Evolutionary conservation across 2,113 vertebrate genomes (phyloP).

Genomic region (Uropsilus gracilis): DNA sequence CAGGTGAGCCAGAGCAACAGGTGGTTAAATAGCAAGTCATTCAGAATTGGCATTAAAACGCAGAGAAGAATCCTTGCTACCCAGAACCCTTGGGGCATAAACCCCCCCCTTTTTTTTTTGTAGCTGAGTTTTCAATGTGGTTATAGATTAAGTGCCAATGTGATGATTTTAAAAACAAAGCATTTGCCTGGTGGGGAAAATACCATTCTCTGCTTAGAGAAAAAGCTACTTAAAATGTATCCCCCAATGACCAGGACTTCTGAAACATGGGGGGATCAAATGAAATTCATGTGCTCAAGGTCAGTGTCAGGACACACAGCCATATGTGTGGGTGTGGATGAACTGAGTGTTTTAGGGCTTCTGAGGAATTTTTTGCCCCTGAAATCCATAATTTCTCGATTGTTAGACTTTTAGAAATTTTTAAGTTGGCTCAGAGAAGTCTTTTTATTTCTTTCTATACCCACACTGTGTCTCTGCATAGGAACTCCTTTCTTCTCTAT

Average conservation of each 20-base stretch:
- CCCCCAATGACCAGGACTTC: constrained; percentile 11
- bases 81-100: neutral
- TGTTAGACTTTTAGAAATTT: constrained; percentile 18
- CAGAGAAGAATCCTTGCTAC: neutral
- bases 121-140: constrained; percentile 28
- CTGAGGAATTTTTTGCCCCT: neutral
- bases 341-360: neutral
- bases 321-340: too few species aligned
- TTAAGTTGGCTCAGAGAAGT: constrained; percentile 34
- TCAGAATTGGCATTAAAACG: neutral
- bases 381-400: neutral
- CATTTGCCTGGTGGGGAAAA: constrained; percentile 25
- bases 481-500: constrained; percentile 23
- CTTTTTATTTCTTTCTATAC: constrained; percentile 17
- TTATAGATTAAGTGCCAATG: neutral
- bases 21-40: constrained; percentile 39
- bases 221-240: constrained; percentile 27
- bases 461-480: neutral
- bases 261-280: constrained; percentile 11
- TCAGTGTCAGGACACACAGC: neutral
- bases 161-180: constrained; percentile 28
- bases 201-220: constrained; percentile 15
- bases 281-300: constrained; percentile 28
- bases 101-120: neutral
- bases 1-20: constrained; percentile 25